phyloP scores from a whole-genome alignment of 2,113 vertebrate species.

The Xiphorhynchus elegans region DNA sequence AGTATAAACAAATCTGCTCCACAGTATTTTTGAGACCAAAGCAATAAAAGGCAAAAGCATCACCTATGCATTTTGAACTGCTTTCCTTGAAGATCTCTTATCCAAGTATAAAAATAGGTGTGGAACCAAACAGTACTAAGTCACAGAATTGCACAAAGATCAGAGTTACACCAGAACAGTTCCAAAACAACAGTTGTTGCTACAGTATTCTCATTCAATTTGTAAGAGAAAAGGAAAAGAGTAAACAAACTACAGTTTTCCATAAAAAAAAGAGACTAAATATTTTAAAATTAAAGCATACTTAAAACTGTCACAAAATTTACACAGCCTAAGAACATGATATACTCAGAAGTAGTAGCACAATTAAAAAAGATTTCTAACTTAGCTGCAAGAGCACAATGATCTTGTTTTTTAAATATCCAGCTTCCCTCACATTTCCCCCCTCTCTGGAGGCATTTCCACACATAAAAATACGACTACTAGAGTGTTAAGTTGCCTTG shows the following conservation, averaged over 20 bases:
- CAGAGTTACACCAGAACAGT: not conserved
- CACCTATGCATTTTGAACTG: not conserved
- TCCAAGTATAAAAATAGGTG: not conserved
- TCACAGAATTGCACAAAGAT: not conserved
- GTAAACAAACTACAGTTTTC: not conserved
- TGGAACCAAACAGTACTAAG: not conserved
- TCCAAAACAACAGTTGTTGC: not conserved
- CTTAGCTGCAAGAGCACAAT: not conserved
- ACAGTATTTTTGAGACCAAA: not conserved
- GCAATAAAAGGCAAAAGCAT: not conserved
- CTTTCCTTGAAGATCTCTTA: not conserved
- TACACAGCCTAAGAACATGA: not conserved
- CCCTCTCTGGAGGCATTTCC: not conserved
- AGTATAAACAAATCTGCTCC: not conserved
- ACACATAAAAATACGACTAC: not conserved
- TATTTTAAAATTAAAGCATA: not conserved
- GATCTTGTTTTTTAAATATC: not conserved
- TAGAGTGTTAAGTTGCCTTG: not conserved
- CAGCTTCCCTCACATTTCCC: not conserved
- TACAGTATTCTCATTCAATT: not conserved
- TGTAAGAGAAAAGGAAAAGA: not conserved
- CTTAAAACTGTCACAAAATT: not conserved
- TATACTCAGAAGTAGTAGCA: not conserved
- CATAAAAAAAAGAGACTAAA: not conserved
- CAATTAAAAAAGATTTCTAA: not conserved